Evolutionary conservation across 2,888 invertebrate species (phyloP), one percentile per base, ranked within the genome.

Genomic region (Hypsopygia costalis): DNA sequence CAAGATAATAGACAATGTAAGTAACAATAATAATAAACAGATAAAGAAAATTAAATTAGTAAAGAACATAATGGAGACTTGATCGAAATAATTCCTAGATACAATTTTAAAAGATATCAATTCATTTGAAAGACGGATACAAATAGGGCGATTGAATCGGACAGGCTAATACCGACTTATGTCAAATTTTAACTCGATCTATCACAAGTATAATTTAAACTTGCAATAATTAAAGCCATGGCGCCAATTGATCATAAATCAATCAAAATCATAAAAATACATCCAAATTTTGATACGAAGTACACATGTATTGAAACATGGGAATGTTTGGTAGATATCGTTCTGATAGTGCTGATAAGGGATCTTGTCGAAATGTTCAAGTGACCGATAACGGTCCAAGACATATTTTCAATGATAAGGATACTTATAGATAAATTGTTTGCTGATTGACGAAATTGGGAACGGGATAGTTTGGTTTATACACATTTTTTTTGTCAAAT

Each of bases 21-120:
- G 16, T 16, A 16, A 4, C 16, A 4, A 3, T 4, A 16, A 16
- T 16, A 16, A 16, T 16, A 4, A 16, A 16, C 16, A 16, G 16
- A 16, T 16, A 16, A 16, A 16, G 16, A 4, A 16, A 16, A 16
- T 16, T 16, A 16, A 16, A 16, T 16, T 16, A 16, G 16, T 5
- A 25, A 4, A 25, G n/a, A n/a, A n/a, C n/a, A n/a, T n/a, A n/a
- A n/a, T n/a, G n/a, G n/a, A n/a, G n/a, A n/a, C n/a, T n/a, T 25
- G 25, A 25, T 25, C 6, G 5, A 3, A 25, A 25, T 25, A 1
- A 25, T 25, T 25, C 6, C 51, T 52, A 47, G 43, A 43, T 52
- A 51, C 55, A 51, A 57, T 53, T 49, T 55, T 60, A 62, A 58
- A 36, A 36, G 37, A 34, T 34, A 28, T 51, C 52, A 48, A 52